Evolutionary conservation across 2,797 vertebrate genomes (phyloP).

Genomic region (Pangasius sanitwongsei): DNA sequence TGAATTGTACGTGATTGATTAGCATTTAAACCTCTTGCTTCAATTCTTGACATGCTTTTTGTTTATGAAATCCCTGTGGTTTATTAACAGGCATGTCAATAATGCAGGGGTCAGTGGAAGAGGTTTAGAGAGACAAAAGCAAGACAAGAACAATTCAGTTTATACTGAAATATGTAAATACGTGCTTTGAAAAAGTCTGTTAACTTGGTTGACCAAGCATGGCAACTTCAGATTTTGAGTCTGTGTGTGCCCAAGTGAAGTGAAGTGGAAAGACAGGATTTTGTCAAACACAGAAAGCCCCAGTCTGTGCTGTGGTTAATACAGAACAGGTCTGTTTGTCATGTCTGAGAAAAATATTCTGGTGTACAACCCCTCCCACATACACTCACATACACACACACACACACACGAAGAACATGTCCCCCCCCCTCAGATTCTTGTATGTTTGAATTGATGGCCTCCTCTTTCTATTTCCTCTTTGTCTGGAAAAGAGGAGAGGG

Average conservation of each 20-base stretch:
- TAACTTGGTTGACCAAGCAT: background rate
- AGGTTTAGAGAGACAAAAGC: background rate
- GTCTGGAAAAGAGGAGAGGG: slow-evolving; percentile 77
- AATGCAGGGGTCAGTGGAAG: slow-evolving; percentile 40
- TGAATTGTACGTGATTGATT: background rate
- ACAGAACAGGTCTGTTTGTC: background rate
- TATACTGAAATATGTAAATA: background rate
- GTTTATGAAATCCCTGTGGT: background rate
- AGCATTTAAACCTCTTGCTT: background rate
- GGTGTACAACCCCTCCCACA: background rate
- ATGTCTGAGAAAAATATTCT: background rate
- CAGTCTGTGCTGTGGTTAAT: background rate
- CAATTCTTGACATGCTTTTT: background rate
- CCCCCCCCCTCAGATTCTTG: slow-evolving; percentile 90
- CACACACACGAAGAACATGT: background rate
- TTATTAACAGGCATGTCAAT: background rate
- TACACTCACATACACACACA: background rate
- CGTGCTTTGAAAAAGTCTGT: background rate
- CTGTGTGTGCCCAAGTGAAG: background rate
- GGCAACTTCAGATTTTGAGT: slow-evolving; percentile 1
- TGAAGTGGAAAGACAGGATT: slow-evolving; percentile 15
- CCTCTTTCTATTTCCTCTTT: slow-evolving; percentile 95
- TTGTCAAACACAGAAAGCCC: background rate
- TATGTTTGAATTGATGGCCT: slow-evolving; percentile 94
- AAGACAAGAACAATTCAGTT: background rate